Evolutionary conservation across 2,797 vertebrate genomes (phyloP).

Genomic region (Eulemur albifrons): DNA sequence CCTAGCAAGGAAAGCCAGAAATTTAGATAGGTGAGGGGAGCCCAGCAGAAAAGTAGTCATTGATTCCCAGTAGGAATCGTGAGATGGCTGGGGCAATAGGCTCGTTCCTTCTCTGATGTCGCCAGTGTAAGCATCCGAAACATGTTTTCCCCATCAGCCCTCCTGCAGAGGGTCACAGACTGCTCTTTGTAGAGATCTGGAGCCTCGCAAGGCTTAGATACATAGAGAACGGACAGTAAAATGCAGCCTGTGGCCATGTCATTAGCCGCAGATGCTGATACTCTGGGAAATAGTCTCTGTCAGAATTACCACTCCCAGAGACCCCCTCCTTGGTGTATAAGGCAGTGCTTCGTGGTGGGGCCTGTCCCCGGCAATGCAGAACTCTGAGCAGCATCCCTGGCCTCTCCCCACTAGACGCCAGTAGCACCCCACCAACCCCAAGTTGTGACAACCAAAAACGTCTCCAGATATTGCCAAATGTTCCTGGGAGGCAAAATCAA

Average conservation of each 20-base stretch:
- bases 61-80: neutral
- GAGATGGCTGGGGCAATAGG: neutral
- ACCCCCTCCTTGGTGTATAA: neutral
- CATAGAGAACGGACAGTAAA: neutral
- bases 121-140: too few relatives aligned
- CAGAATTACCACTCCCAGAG: neutral
- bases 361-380: too few relatives aligned
- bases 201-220: neutral
- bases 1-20: neutral
- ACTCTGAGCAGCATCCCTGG: too few relatives aligned
- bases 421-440: neutral
- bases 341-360: accelerated
- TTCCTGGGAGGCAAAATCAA: neutral
- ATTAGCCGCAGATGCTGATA: neutral
- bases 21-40: neutral
- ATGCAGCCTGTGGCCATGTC: neutral
- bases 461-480: neutral
- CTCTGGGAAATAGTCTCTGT: neutral
- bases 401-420: neutral
- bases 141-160: neutral
- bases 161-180: neutral
- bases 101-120: neutral
- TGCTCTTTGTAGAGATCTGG: neutral
- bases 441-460: neutral
- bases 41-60: neutral